phyloP scores from a whole-genome alignment of 2,113 vertebrate genomes.

The Octodon degus region DNA sequence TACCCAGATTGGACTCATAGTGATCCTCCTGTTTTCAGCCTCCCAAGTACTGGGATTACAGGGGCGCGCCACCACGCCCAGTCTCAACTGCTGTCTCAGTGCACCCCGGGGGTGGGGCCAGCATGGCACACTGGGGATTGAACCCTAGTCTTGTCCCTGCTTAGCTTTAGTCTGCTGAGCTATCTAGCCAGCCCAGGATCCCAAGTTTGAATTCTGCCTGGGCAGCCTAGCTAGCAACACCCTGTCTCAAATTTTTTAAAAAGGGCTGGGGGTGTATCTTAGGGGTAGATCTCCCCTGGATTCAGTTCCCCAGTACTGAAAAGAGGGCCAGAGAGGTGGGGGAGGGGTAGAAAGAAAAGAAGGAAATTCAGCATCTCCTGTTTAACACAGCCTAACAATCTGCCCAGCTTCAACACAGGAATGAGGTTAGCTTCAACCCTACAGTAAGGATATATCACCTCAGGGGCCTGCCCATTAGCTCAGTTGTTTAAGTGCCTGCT shows the following conservation, averaged over 20 bases:
- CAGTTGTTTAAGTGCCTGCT: no score
- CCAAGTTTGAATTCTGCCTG: neutral
- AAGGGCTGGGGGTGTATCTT: neutral
- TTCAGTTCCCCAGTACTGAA: neutral
- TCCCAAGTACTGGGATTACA: no score
- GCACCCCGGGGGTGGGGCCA: no score
- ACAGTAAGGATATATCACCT: neutral
- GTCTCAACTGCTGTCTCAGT: no score
- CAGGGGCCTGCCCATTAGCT: no score
- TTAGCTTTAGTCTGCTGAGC: no score
- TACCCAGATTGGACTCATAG: no score
- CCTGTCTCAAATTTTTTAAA: neutral
- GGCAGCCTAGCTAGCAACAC: neutral
- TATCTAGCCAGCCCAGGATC: neutral
- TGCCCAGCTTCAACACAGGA: constrained; percentile 33
- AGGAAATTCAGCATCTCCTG: neutral
- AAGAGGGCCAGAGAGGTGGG: no score
- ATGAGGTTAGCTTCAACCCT: neutral
- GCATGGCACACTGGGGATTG: no score
- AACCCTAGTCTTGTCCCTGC: no score
- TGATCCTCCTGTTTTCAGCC: no score
- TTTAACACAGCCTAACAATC: neutral
- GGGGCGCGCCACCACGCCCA: no score
- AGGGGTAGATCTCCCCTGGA: neutral
- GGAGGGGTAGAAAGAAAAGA: neutral